phyloP scores from a whole-genome alignment of 2,113 vertebrate species.

The Rhombomys opimus region DNA sequence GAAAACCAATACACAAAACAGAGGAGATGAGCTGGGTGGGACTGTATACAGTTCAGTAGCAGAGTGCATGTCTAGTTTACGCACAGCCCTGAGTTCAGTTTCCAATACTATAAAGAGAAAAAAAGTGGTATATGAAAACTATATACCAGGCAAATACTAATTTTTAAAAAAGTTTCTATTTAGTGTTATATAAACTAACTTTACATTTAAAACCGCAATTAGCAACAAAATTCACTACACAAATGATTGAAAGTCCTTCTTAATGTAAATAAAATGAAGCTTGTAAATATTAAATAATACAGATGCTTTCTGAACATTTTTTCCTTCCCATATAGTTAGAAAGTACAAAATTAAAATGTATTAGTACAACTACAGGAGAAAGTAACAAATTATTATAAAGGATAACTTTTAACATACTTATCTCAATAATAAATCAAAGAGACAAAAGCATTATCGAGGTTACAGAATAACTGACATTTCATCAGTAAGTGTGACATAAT shows the following conservation, averaged over 20 bases:
- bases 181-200: slow-evolving; percentile 50
- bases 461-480: background rate
- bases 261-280: background rate
- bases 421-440: slow-evolving; percentile 38
- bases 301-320: slow-evolving; percentile 89
- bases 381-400: background rate
- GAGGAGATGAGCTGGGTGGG: no score
- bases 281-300: slow-evolving; percentile 20
- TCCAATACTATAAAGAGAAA: background rate
- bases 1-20: background rate
- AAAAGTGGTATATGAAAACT: background rate
- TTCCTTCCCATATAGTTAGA: slow-evolving; percentile 94
- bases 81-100: background rate
- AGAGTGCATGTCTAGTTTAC: background rate
- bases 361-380: slow-evolving; percentile 9
- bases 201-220: slow-evolving; percentile 31
- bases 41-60: background rate
- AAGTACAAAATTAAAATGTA: slow-evolving; percentile 87
- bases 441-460: slow-evolving; percentile 2
- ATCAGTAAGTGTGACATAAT: slow-evolving; percentile 24
- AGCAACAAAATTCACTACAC: slow-evolving; percentile 26
- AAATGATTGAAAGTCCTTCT: slow-evolving; percentile 6
- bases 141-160: slow-evolving; percentile 40
- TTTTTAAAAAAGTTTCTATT: background rate
- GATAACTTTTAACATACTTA: slow-evolving; percentile 58